Conservation (phyloP, 2,113 vertebrate genomes). For the Astatoreochromis straeleni region DNA sequence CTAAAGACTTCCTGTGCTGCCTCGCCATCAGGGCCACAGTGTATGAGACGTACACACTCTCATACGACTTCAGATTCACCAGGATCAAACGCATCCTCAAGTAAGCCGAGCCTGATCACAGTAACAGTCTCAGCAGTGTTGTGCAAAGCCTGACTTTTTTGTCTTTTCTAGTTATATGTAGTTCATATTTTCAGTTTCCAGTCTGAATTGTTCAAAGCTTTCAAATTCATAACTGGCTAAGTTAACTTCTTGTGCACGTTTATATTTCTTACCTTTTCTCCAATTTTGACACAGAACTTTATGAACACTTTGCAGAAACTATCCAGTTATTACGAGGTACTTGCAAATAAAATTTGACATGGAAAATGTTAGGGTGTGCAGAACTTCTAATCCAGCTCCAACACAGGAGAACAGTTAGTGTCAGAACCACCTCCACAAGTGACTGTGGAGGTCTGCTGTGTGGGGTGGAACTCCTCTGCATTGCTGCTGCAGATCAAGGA, state of each 20-base stretch:
- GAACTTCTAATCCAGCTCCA: fast-evolving
- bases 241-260: not conserved
- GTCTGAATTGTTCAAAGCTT: not conserved
- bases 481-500: not conserved
- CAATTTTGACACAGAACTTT: not conserved
- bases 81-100: slow-evolving; percentile 66
- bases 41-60: slow-evolving; percentile 79
- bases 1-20: slow-evolving; percentile 81
- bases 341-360: not conserved
- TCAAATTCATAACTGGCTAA: not conserved
- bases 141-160: not conserved
- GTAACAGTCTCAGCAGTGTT: not conserved
- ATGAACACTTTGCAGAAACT: not conserved
- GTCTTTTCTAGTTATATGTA: not conserved
- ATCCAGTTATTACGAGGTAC: not conserved
- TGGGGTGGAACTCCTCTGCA: not conserved
- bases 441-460: not conserved
- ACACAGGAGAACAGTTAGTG: not conserved
- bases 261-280: not conserved
- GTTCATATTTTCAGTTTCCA: not conserved
- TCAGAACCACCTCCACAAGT: not conserved
- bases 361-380: not conserved
- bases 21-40: slow-evolving; percentile 77
- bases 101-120: not conserved
- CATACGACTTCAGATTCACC: slow-evolving; percentile 77